Evolutionary conservation across 2,888 invertebrate species (phyloP).

Genomic region (Sussaba pulchella): DNA sequence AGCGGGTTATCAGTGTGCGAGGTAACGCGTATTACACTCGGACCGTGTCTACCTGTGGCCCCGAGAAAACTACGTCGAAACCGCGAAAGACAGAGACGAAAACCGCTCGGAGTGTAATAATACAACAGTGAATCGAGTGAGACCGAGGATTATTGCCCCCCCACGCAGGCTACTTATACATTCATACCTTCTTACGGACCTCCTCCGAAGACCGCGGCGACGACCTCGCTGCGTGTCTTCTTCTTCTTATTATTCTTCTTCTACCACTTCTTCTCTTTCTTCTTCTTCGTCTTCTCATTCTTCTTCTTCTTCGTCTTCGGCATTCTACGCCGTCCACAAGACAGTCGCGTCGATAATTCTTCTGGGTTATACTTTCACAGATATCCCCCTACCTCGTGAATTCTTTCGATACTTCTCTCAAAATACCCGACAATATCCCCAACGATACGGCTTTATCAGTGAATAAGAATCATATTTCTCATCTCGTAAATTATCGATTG

Average conservation of each 20-base stretch:
- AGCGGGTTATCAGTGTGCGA: slow-evolving; percentile 50
- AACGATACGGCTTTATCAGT: background rate
- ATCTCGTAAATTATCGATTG: background rate
- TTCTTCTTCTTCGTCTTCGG: slow-evolving; percentile 56
- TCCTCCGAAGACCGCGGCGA: slow-evolving; percentile 67
- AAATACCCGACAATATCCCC: background rate
- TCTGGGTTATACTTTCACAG: slow-evolving; percentile 54
- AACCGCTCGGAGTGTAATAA: slow-evolving; percentile 46
- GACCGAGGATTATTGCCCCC: slow-evolving; percentile 59
- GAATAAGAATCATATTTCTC: background rate
- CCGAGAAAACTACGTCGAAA: slow-evolving; percentile 62
- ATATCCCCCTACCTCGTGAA: slow-evolving; percentile 13
- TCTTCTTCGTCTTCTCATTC: slow-evolving; percentile 56
- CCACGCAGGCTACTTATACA: slow-evolving; percentile 73
- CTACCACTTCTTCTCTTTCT: slow-evolving; percentile 52
- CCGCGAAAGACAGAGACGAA: slow-evolving; percentile 42
- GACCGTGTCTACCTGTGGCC: slow-evolving; percentile 62
- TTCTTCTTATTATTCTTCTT: slow-evolving; percentile 59
- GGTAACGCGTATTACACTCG: slow-evolving; percentile 63
- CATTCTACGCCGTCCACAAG: slow-evolving; percentile 56
- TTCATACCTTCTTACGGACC: slow-evolving; percentile 71
- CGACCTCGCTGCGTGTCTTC: slow-evolving; percentile 65
- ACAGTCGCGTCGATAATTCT: slow-evolving; percentile 59
- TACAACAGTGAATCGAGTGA: slow-evolving; percentile 54
- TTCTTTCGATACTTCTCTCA: background rate